phyloP scores from a whole-genome alignment of 2,797 vertebrate genomes.

The Alectoris magna region DNA sequence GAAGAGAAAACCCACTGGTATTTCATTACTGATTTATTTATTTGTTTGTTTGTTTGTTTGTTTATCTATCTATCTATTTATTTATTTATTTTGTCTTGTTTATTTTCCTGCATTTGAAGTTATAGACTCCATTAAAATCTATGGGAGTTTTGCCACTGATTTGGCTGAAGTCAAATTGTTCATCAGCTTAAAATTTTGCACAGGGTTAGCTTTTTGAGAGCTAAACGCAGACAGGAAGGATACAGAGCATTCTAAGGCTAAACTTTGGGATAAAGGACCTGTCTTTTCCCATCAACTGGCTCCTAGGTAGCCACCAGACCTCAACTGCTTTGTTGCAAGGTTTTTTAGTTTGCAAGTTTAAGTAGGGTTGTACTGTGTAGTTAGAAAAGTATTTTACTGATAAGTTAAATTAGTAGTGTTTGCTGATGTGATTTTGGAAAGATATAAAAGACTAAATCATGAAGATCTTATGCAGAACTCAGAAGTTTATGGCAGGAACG shows the following conservation, averaged over 20 bases:
- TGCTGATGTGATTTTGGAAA: conserved; percentile 32
- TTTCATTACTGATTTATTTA: not conserved
- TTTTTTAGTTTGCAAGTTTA: not conserved
- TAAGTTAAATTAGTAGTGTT: not conserved
- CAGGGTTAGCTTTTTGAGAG: not conserved
- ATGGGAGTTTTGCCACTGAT: not conserved
- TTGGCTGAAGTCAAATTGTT: not conserved
- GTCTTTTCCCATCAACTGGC: fast-evolving
- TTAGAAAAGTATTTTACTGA: conserved; percentile 34
- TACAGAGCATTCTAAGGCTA: not conserved
- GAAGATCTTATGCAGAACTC: not conserved
- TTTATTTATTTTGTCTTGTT: not conserved
- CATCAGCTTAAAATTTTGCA: not conserved
- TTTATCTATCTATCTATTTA: not conserved
- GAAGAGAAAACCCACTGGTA: not conserved
- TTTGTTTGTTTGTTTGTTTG: too few relatives aligned
- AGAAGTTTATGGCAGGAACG: not conserved
- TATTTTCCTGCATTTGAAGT: not conserved
- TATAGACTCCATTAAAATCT: not conserved
- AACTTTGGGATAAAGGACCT: not conserved
- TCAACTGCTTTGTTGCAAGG: not conserved
- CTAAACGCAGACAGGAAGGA: not conserved
- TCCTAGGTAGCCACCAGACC: not conserved
- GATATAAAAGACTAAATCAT: conserved; percentile 1
- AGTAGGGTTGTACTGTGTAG: conserved; percentile 31